Evolutionary conservation across 2,113 vertebrate species (phyloP), one percentile per base, ranked within the genome.

Genomic region (Rhodinocichla rosea): DNA sequence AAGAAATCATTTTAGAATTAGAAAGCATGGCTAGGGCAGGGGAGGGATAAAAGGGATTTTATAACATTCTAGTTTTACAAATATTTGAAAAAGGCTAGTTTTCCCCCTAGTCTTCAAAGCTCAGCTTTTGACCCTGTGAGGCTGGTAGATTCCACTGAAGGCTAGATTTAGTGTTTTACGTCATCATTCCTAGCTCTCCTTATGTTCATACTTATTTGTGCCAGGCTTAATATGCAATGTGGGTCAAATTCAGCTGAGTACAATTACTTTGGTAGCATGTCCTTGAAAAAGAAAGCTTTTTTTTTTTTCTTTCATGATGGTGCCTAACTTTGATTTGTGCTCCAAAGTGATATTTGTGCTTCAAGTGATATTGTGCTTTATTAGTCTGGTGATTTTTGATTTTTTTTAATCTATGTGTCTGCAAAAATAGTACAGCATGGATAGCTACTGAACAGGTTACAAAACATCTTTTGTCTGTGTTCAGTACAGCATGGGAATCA

Each of bases 191-290:
- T 67, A 78, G 35, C 21, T 89, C 60, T 44, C 81, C 80, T 85
- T 95, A 79, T 84, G 81, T 87, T 96, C 74, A 32, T 75, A n/a
- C 40, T 91, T 89, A 24, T 50, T 84, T 96, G 59, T 95, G 76
- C 86, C 68, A 95, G 70, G 50, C 35, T 95, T 86, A 69, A 57
- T 90, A 42, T 44, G 57, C 30, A 92, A 85, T 83, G 27, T 93
- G 35, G 75, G 91, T 93, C 89, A 83, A 83, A 74, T 70, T 92
- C n/a, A 74, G 22, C 10, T 7, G 32, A 49, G 10, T 40, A 49
- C 17, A 83, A 40, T 28, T 64, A 68, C 40, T 74, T 44, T n/a
- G 28, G n/a, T 39, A 69, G 2, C 9, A 37, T 20, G 28, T 73
- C 63, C 33, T 56, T 82, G 42, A 42, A 68, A 1, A 60, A 67